Evolutionary conservation across 2,113 vertebrate genomes (phyloP), one percentile per base, ranked within the genome.

Genomic region (Trematocara stigmaticum): DNA sequence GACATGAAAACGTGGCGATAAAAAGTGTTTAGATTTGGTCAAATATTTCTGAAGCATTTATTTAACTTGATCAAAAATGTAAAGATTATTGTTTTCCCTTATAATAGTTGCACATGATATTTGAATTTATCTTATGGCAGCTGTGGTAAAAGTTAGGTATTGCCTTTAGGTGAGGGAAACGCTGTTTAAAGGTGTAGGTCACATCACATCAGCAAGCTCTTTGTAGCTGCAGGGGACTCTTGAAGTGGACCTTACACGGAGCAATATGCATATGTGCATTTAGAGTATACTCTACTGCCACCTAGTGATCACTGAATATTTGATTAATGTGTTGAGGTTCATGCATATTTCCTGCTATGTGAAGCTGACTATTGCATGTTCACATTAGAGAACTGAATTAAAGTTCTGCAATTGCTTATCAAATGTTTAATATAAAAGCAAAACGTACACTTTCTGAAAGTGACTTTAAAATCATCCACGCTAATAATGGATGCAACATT

Each of bases 211-310:
- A 84, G 16, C 84, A 42, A 47, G 13, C 53, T 83, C 42, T 40
- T 38, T 69, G 84, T 78, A 74, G 87, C 40, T 86, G 61, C 91
- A 87, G 88, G 88, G 71, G 15, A 76, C 6, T 76, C 45, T 76
- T 51, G 83, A 45, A 87, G 55, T 57, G 81, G 57, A 79, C 29
- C 61, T 64, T 40, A 29, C 84, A 84, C 51, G 31, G 84, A 88
- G 57, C 10, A 47, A 91, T 93, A 90, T 95, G 85, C 91, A 94
- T 91, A 89, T 91, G 76, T 91, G 90, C 86, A 91, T 94, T 94
- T 95, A 88, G 82, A 87, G 96, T 95, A 95, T 97, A 91, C 87
- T 88, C 94, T 90, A 96, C 93, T 97, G 98, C 98, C 98, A 98
- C 96, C 98, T 99, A 98, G 98, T 95, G 98, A 92, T 95, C 83